A percentile compares a stretch with the other conserved stretches of the same genome.
Conservation (phyloP, 2,113 vertebrate species). For the Psettodes erumei region DNA sequence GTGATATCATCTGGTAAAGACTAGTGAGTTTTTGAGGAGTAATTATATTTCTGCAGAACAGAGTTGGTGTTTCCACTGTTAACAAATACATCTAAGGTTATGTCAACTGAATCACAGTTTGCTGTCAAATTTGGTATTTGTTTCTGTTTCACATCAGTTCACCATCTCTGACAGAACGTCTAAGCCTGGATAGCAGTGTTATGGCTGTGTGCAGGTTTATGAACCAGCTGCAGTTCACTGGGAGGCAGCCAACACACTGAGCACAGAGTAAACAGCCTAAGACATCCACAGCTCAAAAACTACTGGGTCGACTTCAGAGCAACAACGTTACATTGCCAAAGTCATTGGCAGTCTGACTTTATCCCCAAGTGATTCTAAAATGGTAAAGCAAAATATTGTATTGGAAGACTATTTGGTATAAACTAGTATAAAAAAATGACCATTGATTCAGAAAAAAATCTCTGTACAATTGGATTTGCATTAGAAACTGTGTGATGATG, state of each 20-base stretch:
- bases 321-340: constrained; percentile 24
- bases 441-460: background rate
- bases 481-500: background rate
- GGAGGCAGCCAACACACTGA: constrained; percentile 35
- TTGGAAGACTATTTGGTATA: background rate
- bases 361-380: background rate
- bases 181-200: constrained; percentile 3
- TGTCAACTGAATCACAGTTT: no score
- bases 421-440: background rate
- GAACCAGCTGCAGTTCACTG: constrained; percentile 33
- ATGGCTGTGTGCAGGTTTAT: constrained; percentile 7
- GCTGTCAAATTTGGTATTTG: background rate
- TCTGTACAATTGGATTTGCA: background rate
- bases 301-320: background rate
- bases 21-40: constrained; percentile 32
- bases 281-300: constrained; percentile 17
- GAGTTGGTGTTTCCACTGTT: constrained; percentile 27
- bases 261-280: constrained; percentile 32
- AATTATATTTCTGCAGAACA: constrained; percentile 35
- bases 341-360: background rate
- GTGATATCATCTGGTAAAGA: constrained; percentile 14
- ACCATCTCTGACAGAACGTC: constrained; percentile 3
- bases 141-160: constrained; percentile 11
- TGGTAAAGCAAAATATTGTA: background rate
- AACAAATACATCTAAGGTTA: no score